Evolutionary conservation across 2,797 vertebrate genomes (phyloP).

Genomic region (Sebastes hopkinsi): DNA sequence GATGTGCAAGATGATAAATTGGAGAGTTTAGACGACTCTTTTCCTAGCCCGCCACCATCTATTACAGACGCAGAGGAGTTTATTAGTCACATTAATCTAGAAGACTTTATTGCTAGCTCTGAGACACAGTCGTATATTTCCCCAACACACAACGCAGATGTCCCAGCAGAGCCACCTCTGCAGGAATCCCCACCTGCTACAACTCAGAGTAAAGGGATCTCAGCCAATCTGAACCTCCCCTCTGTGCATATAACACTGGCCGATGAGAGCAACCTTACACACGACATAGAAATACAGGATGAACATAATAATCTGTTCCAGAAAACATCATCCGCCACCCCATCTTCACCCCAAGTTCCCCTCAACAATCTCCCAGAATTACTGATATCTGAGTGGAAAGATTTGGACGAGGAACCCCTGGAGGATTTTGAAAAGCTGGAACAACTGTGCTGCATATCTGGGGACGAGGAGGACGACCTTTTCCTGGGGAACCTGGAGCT

Average conservation of each 20-base stretch:
- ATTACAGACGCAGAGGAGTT: constrained; percentile 73
- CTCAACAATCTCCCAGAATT: constrained; percentile 81
- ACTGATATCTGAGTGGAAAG: constrained; percentile 88
- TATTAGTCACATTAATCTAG: constrained; percentile 72
- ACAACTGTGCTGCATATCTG: constrained; percentile 85
- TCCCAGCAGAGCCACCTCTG: constrained; percentile 40
- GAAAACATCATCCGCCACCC: constrained; percentile 47
- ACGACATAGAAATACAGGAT: constrained; percentile 47
- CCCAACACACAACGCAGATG: constrained; percentile 38
- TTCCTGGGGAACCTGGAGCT: constrained; percentile 84
- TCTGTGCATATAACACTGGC: constrained; percentile 67
- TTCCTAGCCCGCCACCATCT: constrained; percentile 80
- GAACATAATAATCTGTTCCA: constrained; percentile 50
- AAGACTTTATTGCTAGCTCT: constrained; percentile 62
- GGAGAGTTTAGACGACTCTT: constrained; percentile 80
- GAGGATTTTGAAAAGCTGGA: constrained; percentile 89
- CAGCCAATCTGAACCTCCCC: constrained; percentile 70
- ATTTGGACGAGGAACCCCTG: constrained; percentile 84
- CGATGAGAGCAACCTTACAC: constrained; percentile 52
- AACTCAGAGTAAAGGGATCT: constrained; percentile 80
- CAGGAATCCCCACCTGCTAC: constrained; percentile 48
- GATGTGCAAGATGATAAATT: constrained; percentile 79
- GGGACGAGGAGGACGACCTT: constrained; percentile 83
- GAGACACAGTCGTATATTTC: constrained; percentile 61
- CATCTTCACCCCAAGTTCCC: constrained; percentile 66